Percentiles rank a stretch among this genome's conserved stretches.
Conservation (phyloP, 2,888 invertebrate genomes). For the Tubulanus polymorphus region DNA sequence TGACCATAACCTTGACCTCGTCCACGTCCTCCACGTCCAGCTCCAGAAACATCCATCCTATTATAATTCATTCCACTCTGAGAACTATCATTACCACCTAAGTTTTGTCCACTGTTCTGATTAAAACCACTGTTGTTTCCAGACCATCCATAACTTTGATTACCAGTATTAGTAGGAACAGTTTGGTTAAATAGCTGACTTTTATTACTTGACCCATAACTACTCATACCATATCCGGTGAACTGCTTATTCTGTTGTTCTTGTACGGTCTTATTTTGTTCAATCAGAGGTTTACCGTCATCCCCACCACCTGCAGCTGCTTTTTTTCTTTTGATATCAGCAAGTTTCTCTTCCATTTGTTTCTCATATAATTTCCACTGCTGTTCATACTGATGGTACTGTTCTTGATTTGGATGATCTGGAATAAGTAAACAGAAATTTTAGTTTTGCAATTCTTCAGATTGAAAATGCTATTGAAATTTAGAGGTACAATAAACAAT, state of each 20-base stretch:
- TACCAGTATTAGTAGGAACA: no score
- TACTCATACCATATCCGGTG: background rate
- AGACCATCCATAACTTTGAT: constrained; percentile 7
- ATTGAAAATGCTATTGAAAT: background rate
- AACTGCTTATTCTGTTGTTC: constrained; percentile 1
- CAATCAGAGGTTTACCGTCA: background rate
- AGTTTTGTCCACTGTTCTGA: constrained; percentile 10
- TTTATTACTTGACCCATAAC: no score
- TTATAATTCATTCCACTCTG: no score
- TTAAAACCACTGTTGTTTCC: constrained; percentile 10
- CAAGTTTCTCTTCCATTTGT: constrained; percentile 45
- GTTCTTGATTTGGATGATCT: constrained; percentile 78
- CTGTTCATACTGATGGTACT: constrained; percentile 67
- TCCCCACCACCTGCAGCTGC: background rate
- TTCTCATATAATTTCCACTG: constrained; percentile 73
- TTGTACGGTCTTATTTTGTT: constrained; percentile 6
- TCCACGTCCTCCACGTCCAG: background rate
- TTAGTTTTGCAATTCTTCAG: background rate
- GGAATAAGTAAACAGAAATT: constrained; percentile 10
- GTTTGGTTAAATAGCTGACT: no score
- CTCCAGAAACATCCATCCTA: constrained; percentile 2
- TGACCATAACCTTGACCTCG: background rate
- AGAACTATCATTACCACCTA: no score
- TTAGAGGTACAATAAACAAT: constrained; percentile 8
- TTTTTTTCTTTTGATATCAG: constrained; percentile 34